These are phyloP conservation scores for Didymodactylos carnosus DNA, from an alignment of 2,888 invertebrate genomes.

Conservation along the genomic window DNA sequence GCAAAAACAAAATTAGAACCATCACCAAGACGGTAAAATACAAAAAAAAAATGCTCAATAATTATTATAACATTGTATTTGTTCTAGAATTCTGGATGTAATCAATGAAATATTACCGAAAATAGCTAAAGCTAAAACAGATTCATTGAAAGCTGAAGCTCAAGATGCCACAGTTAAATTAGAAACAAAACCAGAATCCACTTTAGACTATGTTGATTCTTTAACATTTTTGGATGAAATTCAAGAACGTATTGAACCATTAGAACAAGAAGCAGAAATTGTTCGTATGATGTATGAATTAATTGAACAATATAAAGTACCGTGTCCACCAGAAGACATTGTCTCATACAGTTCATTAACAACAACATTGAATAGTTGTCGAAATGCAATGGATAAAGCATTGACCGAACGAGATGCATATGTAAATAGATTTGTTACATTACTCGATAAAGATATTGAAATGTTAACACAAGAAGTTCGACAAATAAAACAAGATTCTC, in stretches of 20 bases:
- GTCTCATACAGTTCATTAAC: conserved; percentile 33
- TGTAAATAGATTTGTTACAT: conserved; percentile 49
- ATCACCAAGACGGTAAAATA: conserved; percentile 48
- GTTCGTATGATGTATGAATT: conserved; percentile 62
- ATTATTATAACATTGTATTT: too few relatives aligned
- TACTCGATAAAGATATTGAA: conserved; percentile 57
- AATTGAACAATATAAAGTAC: conserved; percentile 56
- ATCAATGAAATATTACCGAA: conserved; percentile 19
- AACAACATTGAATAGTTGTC: conserved; percentile 36
- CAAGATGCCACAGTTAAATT: conserved; percentile 48
- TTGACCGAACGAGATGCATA: conserved; percentile 49
- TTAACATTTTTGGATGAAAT: conserved; percentile 50
- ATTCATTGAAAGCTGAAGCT: conserved; percentile 41
- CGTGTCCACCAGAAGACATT: conserved; percentile 50
- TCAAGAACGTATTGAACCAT: conserved; percentile 44
- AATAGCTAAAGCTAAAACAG: conserved; percentile 27
- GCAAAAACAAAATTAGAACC: conserved; percentile 54
- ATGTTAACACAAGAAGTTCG: conserved; percentile 52
- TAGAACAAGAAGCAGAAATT: conserved; percentile 56
- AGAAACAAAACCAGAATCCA: conserved; percentile 46
- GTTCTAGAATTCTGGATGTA: conserved; percentile 3
- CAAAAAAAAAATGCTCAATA: too few relatives aligned
- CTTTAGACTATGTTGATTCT: conserved; percentile 52
- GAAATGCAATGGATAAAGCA: conserved; percentile 50
- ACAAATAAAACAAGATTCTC: conserved; percentile 50